A percentile compares a stretch with the other conserved stretches of the same genome.
phyloP scores from a whole-genome alignment of 2,888 invertebrate genomes.

The Eilema depressum region DNA sequence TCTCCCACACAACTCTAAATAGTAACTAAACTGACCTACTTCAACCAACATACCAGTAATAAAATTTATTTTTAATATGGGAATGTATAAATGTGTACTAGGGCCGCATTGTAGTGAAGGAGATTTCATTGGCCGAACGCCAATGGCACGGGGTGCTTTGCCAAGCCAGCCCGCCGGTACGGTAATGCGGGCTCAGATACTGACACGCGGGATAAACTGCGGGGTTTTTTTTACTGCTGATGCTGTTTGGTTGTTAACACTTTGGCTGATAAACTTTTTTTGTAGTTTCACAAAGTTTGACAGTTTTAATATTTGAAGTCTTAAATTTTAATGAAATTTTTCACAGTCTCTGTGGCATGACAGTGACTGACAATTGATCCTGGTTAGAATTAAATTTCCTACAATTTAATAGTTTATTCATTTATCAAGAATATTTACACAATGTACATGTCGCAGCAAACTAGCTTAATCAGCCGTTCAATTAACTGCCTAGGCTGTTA shows the following conservation, averaged over 20 bases:
- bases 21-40: constrained; percentile 38
- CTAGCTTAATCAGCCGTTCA: too few species aligned
- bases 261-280: not conserved
- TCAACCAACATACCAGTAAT: constrained; percentile 40
- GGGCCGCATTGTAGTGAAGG: constrained; percentile 44
- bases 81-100: constrained; percentile 52
- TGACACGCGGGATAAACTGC: constrained; percentile 46
- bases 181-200: constrained; percentile 60
- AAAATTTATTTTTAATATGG: constrained; percentile 53
- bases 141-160: constrained; percentile 54
- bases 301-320: not conserved
- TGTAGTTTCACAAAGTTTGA: too few species aligned
- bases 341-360: too few species aligned
- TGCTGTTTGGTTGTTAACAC: constrained; percentile 15
- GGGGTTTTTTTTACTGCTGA: constrained; percentile 40
- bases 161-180: constrained; percentile 56
- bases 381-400: too few species aligned
- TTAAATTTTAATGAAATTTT: too few species aligned
- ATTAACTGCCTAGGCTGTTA: too few species aligned
- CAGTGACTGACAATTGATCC: too few species aligned
- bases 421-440: too few species aligned
- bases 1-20: constrained; percentile 21
- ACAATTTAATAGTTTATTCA: too few species aligned
- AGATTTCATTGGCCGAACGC: constrained; percentile 47
- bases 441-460: too few species aligned